Base-by-base conservation (phyloP, 37 sponge, comb jelly and placozoan species). In the Dysidea cf. avara region DNA sequence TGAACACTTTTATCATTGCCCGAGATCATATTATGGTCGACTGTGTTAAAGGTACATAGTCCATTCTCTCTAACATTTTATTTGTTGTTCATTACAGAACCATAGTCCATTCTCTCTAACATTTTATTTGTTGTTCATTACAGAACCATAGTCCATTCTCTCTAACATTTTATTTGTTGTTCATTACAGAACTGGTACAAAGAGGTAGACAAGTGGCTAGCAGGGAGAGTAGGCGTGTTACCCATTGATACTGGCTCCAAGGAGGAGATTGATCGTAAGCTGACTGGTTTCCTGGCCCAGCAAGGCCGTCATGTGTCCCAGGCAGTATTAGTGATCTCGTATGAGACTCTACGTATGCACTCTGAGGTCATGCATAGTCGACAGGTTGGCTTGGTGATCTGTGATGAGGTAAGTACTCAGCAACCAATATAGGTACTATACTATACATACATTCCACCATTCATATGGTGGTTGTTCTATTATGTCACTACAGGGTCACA, bases 161-260 rank as follows among this genome's bases (percentile, higher is more conserved):
- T 7, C 32, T 21, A 9, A 2, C 22, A 32, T 13, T 49, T 22
- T 64, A 22, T 48, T 32, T 58, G 38, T 71, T 52, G 28, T 53
- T 30, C 40, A n/a, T n/a, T n/a, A n/a, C n/a, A 95, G 94, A 97
- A 97, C 66, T 97, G 97, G 97, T 83, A 93, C 47, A 97, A 97
- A 62, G 97, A 97, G 83, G 75, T 93, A 24, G 70, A 39, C 61
- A 97, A 97, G 62, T 97, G 97, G 97, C 69, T 97, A 39, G 81
- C 79, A 21, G 74, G 86, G 1, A 55, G 89, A 6, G 73, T 97
- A 14, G 50, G 76, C 18, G 67, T 87, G 16, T 53, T 93, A 17
- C 83, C 94, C 32, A 97, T 97, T 43, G 97, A 97, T 78, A 87
- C 91, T 30, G 97, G 97, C 18, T 77, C 88, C 36, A 97, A 97